Conservation (phyloP, 2,113 vertebrate genomes). For the Loxodonta africana region DNA sequence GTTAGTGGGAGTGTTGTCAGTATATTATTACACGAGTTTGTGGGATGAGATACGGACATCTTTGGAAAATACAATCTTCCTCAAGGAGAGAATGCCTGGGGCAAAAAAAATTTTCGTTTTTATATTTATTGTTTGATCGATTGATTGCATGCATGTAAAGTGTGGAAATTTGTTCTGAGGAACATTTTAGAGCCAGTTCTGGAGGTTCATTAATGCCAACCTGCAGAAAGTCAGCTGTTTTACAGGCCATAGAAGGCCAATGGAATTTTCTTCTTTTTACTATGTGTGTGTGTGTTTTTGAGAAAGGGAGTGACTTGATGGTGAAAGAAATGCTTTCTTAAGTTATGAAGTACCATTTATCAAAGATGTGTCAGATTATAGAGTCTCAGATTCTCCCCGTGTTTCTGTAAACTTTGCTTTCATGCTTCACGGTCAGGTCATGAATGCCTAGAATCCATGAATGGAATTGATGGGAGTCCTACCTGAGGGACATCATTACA, state of each 20-base stretch:
- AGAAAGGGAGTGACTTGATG: not conserved
- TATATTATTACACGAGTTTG: not conserved
- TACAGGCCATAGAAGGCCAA: not conserved
- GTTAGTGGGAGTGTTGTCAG: not conserved
- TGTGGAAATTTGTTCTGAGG: not conserved
- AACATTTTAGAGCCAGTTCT: not conserved
- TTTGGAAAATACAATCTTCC: not conserved
- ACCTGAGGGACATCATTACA: not conserved
- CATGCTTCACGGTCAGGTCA: not conserved
- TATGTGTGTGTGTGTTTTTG: not conserved
- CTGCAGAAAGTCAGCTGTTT: not conserved
- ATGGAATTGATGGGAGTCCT: not conserved
- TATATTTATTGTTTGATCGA: not conserved
- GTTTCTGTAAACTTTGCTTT: conserved; percentile 27
- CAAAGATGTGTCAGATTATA: not conserved
- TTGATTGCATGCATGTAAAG: not conserved
- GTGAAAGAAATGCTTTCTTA: not conserved
- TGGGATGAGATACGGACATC: not conserved
- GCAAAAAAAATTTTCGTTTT: not conserved
- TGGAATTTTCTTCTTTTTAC: not conserved
- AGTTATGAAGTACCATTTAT: not conserved
- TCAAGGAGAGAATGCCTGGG: not conserved
- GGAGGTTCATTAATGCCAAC: not conserved
- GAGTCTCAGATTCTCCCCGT: not conserved
- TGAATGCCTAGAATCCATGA: not conserved